phyloP scores from a whole-genome alignment of 2,797 vertebrate genomes.

The Sebastes matsubarae region DNA sequence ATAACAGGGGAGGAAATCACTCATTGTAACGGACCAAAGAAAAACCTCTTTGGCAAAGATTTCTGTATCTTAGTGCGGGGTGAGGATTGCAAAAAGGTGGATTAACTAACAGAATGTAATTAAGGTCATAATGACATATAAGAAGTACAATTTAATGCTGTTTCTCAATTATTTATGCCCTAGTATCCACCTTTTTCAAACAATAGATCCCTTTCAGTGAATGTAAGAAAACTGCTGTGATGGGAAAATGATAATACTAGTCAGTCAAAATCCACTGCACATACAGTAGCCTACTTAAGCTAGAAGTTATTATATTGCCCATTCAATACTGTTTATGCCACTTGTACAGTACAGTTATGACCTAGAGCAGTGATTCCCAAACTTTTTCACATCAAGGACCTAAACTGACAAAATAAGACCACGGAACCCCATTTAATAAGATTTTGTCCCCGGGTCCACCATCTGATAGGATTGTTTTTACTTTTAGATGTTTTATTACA shows the following conservation, averaged over 20 bases:
- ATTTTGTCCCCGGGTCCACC: too few relatives aligned
- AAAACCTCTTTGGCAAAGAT: neutral
- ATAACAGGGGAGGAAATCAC: conserved; percentile 1
- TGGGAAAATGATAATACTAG: neutral
- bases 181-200: neutral
- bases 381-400: too few relatives aligned
- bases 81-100: neutral
- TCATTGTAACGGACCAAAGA: conserved; percentile 6
- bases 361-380: too few relatives aligned
- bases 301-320: neutral
- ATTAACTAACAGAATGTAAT: neutral
- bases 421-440: too few relatives aligned
- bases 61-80: neutral
- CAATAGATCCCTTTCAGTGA: neutral
- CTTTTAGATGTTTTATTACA: too few relatives aligned
- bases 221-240: neutral
- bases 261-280: neutral
- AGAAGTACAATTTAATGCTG: neutral
- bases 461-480: too few relatives aligned
- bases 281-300: neutral
- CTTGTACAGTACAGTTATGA: neutral
- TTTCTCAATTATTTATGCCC: neutral
- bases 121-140: neutral
- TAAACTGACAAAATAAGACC: too few relatives aligned
- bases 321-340: neutral